Evolutionary conservation across 2,888 invertebrate genomes (phyloP), one percentile per base, ranked within the genome.

Genomic region (Teleiodes luculella): DNA sequence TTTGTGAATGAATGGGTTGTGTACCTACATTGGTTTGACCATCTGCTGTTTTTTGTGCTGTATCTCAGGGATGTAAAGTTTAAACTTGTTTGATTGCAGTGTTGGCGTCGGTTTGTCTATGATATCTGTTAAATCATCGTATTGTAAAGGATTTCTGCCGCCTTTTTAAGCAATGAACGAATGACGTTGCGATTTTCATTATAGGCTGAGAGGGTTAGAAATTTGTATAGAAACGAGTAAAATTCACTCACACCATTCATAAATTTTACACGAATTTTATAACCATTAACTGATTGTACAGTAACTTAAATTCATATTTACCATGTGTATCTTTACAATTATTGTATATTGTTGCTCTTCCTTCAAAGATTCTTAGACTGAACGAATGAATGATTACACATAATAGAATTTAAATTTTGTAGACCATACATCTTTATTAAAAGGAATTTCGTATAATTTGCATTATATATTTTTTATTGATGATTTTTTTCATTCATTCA

Each of bases 31-130:
- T 36, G 20, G 11, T 24, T 43, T 18, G 6, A 53, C 20, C 48
- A 36, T 8, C 46, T 31, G 37, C 48, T 28, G 10, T 24, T 37
- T 16, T 46, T 47, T 53, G 55, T 6, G n/a, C 10, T 28, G n/a
- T 45, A 36, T 11, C 43, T 24, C 39, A 14, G n/a, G 20, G 2
- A 0, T 0, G 0, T 70, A 69, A 61, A 58, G 65, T 60, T 59
- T 36, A 60, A 57, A 65, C 57, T 75, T 28, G 56, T 53, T 62
- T 51, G 56, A 45, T 46, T 53, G 43, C 52, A 53, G 54, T 54
- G 52, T 45, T 61, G 80, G 78, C 78, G 80, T 79, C 82, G 80
- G 83, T 61, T 31, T 55, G 79, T 80, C 80, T 81, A 57, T 68
- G 61, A 63, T 66, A 56, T 65, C 64, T 64, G 61, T 62, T 58